phyloP scores from a whole-genome alignment of 2,113 vertebrate species.

The Dipodomys merriami region DNA sequence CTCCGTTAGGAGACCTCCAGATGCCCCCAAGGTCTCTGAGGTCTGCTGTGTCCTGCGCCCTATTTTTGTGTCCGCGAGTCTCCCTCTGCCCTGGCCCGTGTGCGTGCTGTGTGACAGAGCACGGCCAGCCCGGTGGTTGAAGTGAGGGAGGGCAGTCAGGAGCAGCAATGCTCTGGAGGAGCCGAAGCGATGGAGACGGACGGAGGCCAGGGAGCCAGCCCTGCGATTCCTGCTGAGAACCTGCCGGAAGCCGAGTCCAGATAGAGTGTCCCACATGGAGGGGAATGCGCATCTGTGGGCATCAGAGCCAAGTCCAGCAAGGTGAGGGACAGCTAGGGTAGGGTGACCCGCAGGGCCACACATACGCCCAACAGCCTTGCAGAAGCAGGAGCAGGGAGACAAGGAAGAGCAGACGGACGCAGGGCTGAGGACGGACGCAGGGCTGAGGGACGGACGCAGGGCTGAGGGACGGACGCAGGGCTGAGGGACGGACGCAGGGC shows the following conservation, averaged over 20 bases:
- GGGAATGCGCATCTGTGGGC: accelerated
- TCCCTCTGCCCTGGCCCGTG: background rate
- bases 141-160: background rate
- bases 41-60: background rate
- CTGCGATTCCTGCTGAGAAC: background rate
- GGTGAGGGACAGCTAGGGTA: background rate
- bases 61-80: background rate
- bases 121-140: background rate
- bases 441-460: background rate
- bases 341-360: background rate
- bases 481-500: too few relatives aligned
- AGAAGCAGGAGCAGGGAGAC: too few relatives aligned
- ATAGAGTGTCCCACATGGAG: background rate
- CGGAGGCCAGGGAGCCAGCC: background rate
- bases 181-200: background rate
- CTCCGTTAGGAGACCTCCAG: background rate
- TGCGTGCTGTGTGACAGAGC: background rate
- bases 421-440: accelerated
- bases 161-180: background rate
- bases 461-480: too few relatives aligned
- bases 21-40: too few relatives aligned
- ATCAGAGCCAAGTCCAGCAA: background rate
- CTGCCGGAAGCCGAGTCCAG: background rate
- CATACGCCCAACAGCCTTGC: too few relatives aligned
- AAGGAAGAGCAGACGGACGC: too few relatives aligned